Conservation (phyloP, 2,888 invertebrate species). For the Acrobasis repandana region DNA sequence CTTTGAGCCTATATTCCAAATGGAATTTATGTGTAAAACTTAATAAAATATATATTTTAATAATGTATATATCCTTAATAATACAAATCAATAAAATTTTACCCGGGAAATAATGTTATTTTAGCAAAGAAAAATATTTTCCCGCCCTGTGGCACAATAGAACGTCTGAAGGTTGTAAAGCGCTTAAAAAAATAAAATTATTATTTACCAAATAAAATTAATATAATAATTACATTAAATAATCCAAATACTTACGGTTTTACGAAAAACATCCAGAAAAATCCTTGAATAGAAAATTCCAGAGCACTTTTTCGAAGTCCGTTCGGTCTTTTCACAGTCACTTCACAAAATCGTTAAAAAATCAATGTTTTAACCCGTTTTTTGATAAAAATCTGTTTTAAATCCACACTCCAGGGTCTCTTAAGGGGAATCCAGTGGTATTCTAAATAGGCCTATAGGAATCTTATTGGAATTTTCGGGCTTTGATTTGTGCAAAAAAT, state of each 20-base stretch:
- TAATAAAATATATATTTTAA: slow-evolving; percentile 3
- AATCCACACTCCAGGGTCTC: slow-evolving; percentile 45
- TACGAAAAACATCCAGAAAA: slow-evolving; percentile 32
- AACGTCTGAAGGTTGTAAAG: not conserved
- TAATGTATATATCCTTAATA: not conserved
- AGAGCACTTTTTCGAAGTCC: slow-evolving; percentile 35
- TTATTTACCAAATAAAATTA: slow-evolving; percentile 21
- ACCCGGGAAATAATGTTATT: slow-evolving; percentile 1
- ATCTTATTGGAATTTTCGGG: slow-evolving; percentile 67
- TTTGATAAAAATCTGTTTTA: slow-evolving; percentile 48
- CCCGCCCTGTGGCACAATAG: not conserved
- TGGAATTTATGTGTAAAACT: not conserved
- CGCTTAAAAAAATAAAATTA: slow-evolving; percentile 28
- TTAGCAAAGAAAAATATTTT: slow-evolving; percentile 3
- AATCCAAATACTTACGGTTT: slow-evolving; percentile 55
- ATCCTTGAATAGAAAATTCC: slow-evolving; percentile 44
- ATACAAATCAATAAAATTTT: not conserved
- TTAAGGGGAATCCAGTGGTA: slow-evolving; percentile 38
- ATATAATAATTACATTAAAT: slow-evolving; percentile 32
- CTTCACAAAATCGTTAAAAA: slow-evolving; percentile 55
- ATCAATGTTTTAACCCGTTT: slow-evolving; percentile 38
- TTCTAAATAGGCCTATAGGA: slow-evolving; percentile 78
- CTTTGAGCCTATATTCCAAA: not conserved
- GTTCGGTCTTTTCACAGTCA: slow-evolving; percentile 45
- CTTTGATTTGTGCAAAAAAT: slow-evolving; percentile 63